Base-by-base conservation (phyloP, 2,113 vertebrate species). In the Bubo bubo region DNA sequence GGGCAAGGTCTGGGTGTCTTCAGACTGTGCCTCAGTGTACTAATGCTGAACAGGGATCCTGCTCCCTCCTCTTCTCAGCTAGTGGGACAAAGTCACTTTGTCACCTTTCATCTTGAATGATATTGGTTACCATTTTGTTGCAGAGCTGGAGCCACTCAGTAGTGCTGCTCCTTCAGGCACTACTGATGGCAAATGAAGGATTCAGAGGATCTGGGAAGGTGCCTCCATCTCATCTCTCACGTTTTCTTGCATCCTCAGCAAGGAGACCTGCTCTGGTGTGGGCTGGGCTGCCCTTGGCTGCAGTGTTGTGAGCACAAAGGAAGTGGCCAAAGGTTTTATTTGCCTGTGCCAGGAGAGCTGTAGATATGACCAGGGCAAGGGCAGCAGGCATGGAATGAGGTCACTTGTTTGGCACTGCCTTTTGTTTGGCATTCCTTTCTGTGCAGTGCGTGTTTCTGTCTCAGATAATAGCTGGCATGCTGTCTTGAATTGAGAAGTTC, bases 401-500 rank as follows among this genome's bases (percentile, higher is more conserved):
- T 94, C 37, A 56, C 37, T 93, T 82, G 60, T 72, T 93, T 92
- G 88, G 85, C 35, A 12, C n/a, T 85, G 66, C 66, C 52, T 93
- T 89, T 89, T 91, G 64, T 94, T 92, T 85, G 67, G 66, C 60
- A 35, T 94, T 96, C 55, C 32, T 87, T 89, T 93, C 59, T 89
- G 50, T 75, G 68, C 76, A 74, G 55, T 58, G 59, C 0, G 0
- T 91, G 39, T 86, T 94, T 89, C 80, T 94, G 63, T 59, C 87
- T 93, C 64, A 71, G 41, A 84, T 91, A 77, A 77, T 77, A 91
- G 50, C 80, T 86, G 73, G 50, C 41, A 37, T 26, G 24, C 50
- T 74, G n/a, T 58, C 72, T 79, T 94, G 90, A 91, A 71, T 23
- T 26, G 73, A 77, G 53, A 52, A 74, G 68, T 79, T 74, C 55